Percentiles rank a stretch among this genome's conserved stretches.
phyloP scores from a whole-genome alignment of 1,140 invertebrate species.

The Drosophila bifasciata region DNA sequence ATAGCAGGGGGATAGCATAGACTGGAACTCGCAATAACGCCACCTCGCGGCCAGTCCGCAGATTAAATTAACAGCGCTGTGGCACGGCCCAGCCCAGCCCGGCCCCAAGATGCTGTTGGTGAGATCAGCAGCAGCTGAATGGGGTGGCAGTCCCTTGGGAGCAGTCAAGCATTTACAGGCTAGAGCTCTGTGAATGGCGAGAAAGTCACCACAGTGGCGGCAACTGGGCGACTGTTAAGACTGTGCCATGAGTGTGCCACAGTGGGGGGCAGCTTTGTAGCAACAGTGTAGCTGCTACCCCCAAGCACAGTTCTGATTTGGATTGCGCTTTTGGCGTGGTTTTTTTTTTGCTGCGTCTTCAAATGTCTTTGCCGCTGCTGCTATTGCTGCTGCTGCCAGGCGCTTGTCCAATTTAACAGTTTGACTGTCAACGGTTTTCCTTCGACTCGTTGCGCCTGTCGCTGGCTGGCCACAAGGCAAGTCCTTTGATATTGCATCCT shows the following conservation, averaged over 20 bases:
- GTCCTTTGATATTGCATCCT: slow-evolving; percentile 79
- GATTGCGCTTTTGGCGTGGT: slow-evolving; percentile 47
- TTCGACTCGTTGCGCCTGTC: slow-evolving; percentile 45
- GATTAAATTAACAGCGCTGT: slow-evolving; percentile 77
- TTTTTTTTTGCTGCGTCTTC: slow-evolving; percentile 4
- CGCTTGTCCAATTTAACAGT: slow-evolving; percentile 72
- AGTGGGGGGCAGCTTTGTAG: slow-evolving; percentile 26
- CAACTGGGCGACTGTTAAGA: slow-evolving; percentile 51
- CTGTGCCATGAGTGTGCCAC: slow-evolving; percentile 40
- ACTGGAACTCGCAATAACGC: slow-evolving; percentile 68
- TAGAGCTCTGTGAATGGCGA: slow-evolving; percentile 39
- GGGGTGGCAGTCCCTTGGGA: slow-evolving; percentile 24
- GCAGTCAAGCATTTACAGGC: slow-evolving; percentile 48
- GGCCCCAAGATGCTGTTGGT: slow-evolving; percentile 55
- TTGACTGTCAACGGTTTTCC: slow-evolving; percentile 67
- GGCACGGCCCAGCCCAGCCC: no score
- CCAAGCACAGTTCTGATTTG: slow-evolving; percentile 54
- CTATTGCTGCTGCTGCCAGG: slow-evolving; percentile 14
- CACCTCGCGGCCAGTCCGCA: slow-evolving; percentile 71
- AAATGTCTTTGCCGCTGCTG: slow-evolving; percentile 9
- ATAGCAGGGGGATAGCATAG: background rate
- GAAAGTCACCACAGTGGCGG: slow-evolving; percentile 70
- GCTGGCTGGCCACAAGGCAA: slow-evolving; percentile 65
- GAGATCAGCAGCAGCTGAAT: slow-evolving; percentile 41
- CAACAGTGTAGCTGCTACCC: slow-evolving; percentile 5